phyloP scores from a whole-genome alignment of 1,140 invertebrate genomes.

The Halesus radiatus region DNA sequence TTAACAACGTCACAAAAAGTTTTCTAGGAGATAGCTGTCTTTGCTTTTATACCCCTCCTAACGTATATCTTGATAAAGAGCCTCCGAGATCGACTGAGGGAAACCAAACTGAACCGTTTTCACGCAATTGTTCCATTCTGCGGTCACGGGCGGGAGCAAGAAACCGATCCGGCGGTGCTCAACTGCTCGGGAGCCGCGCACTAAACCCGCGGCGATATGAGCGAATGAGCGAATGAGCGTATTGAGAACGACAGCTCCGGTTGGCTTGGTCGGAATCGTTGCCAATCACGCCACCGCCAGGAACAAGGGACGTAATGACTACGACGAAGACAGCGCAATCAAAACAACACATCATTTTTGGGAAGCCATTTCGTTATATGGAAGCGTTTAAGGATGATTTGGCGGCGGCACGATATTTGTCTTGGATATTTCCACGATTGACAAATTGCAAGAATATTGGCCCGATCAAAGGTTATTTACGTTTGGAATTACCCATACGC shows the following conservation, averaged over 20 bases:
- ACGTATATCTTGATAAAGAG: background rate
- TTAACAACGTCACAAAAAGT: no score
- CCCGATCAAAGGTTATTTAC: no score
- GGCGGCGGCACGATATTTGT: conserved; percentile 19
- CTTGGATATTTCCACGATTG: background rate
- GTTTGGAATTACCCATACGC: no score
- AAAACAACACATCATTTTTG: conserved; percentile 51
- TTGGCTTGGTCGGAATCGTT: conserved; percentile 22
- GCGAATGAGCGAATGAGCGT: conserved; percentile 16
- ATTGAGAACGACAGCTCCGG: background rate
- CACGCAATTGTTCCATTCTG: conserved; percentile 29
- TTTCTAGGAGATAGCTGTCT: no score
- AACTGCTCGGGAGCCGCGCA: background rate
- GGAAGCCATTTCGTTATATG: conserved; percentile 49
- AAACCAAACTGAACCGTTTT: background rate
- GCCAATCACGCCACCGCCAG: conserved; percentile 38
- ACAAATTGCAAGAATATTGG: background rate
- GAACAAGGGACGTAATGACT: conserved; percentile 40
- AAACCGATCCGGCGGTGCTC: conserved; percentile 19
- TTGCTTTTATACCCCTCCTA: no score
- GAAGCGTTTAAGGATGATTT: conserved; percentile 46
- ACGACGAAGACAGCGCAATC: conserved; percentile 38
- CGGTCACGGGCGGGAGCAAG: conserved; percentile 1
- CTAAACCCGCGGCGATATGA: conserved; percentile 27
- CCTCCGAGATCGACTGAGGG: background rate